A percentile compares a stretch with the other conserved stretches of the same genome.
Conservation (phyloP, 2,888 invertebrate species). For the Apamea epomidion region DNA sequence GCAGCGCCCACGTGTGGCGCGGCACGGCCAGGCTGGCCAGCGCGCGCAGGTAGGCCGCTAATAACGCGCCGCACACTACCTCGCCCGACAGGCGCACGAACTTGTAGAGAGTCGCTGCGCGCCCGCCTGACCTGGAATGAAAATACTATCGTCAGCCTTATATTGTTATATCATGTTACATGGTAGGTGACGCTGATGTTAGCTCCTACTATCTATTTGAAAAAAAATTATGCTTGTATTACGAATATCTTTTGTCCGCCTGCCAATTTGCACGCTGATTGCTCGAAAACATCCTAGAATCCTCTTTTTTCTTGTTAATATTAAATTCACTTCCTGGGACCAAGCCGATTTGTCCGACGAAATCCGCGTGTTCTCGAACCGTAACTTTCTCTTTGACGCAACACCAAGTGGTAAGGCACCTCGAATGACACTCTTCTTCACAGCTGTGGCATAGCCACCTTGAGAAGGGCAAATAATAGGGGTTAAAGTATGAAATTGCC, state of each 20-base stretch:
- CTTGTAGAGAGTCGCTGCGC: conserved; percentile 96
- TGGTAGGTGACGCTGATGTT: not conserved
- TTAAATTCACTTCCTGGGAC: no score
- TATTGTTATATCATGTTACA: no score
- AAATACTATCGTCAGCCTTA: no score
- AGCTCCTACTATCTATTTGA: no score
- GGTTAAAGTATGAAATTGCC: no score
- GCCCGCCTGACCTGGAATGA: conserved; percentile 80
- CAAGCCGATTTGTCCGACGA: no score
- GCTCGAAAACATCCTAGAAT: no score
- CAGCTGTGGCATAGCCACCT: not conserved
- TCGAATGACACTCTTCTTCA: no score
- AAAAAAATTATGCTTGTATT: no score
- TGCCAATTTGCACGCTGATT: no score
- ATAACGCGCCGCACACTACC: conserved; percentile 95
- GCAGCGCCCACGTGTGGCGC: conserved; percentile 92
- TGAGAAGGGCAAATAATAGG: accelerated
- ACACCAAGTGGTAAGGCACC: not conserved
- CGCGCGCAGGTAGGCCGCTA: conserved; percentile 97
- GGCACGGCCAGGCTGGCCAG: conserved; percentile 95
- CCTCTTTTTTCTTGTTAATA: no score
- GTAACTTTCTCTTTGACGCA: not conserved
- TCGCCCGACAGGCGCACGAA: conserved; percentile 97
- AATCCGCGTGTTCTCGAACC: not conserved
- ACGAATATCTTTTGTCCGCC: no score